Evolutionary conservation across 1,140 invertebrate species (phyloP).

Genomic region (Cardiocondyla obscurior): DNA sequence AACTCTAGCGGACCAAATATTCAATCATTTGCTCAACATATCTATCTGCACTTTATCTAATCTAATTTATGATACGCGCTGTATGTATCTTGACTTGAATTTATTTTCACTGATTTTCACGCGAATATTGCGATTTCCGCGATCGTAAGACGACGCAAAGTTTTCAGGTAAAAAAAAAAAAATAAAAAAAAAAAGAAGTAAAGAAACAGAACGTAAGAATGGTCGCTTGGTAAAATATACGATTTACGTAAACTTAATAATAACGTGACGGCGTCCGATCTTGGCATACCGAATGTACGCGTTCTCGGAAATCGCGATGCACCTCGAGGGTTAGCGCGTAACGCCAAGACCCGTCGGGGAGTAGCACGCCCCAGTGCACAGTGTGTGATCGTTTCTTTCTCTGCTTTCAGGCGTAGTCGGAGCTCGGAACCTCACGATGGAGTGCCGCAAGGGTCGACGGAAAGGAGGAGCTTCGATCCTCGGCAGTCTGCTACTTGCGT

Average conservation of each 20-base stretch:
- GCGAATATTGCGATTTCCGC: conserved; percentile 5
- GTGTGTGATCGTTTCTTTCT: conserved; percentile 52
- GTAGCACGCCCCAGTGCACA: conserved; percentile 3
- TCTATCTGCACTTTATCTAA: conserved; percentile 13
- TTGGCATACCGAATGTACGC: background rate
- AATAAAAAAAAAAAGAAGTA: background rate
- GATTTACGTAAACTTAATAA: conserved; percentile 47
- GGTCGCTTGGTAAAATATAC: background rate
- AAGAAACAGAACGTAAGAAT: background rate
- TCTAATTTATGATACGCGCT: background rate
- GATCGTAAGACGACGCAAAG: background rate
- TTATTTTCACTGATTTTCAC: background rate
- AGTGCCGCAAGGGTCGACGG: conserved; percentile 82
- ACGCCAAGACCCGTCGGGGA: conserved; percentile 10
- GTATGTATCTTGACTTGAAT: background rate
- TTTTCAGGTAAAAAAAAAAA: background rate
- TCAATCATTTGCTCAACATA: background rate
- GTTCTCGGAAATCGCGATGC: conserved; percentile 49
- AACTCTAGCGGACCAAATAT: background rate
- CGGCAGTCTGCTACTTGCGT: conserved; percentile 79
- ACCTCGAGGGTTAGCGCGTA: background rate
- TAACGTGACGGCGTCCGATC: background rate
- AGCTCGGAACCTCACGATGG: conserved; percentile 81
- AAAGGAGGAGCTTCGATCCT: conserved; percentile 77
- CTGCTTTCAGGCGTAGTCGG: conserved; percentile 81